Percentiles rank a stretch among this genome's conserved stretches.
phyloP scores from a whole-genome alignment of 64 coral and sea anemone species.

The Acropora tenuis region DNA sequence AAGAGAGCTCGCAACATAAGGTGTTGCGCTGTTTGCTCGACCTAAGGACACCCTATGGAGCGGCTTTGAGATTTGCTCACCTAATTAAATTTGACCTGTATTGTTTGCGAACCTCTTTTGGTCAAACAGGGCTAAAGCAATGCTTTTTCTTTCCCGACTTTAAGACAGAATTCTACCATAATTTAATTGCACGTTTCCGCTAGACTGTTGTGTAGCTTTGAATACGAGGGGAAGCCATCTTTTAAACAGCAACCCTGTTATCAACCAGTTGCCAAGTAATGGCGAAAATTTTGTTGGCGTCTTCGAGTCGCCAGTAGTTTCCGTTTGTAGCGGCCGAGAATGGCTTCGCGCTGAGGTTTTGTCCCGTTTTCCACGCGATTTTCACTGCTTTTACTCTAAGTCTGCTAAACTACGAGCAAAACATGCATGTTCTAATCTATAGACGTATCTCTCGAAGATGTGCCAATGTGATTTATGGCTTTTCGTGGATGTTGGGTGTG shows the following conservation, averaged over 20 bases:
- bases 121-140: conserved; percentile 33
- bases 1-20: conserved; percentile 23
- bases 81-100: conserved; percentile 47
- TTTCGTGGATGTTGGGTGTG: conserved; percentile 2
- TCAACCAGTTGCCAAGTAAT: not conserved
- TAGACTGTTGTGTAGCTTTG: not conserved
- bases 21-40: not conserved
- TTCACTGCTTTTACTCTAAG: not conserved
- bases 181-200: conserved; percentile 11
- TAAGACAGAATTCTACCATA: conserved; percentile 43
- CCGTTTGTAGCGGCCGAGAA: conserved; percentile 60
- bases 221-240: conserved; percentile 41
- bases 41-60: conserved; percentile 12
- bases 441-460: not conserved
- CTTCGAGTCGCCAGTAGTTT: conserved; percentile 79
- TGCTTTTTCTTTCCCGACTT: conserved; percentile 6
- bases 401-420: not conserved
- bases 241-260: conserved; percentile 38
- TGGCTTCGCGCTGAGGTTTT: conserved; percentile 67
- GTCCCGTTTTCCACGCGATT: conserved; percentile 28
- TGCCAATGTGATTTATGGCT: not conserved
- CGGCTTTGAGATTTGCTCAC: conserved; percentile 19
- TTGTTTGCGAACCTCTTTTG: conserved; percentile 42
- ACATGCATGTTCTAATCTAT: not conserved
- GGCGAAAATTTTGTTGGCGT: conserved; percentile 63